These are phyloP conservation scores for Yponomeuta malinellus DNA, from an alignment of 2,888 invertebrate species.

Conservation along the genomic window DNA sequence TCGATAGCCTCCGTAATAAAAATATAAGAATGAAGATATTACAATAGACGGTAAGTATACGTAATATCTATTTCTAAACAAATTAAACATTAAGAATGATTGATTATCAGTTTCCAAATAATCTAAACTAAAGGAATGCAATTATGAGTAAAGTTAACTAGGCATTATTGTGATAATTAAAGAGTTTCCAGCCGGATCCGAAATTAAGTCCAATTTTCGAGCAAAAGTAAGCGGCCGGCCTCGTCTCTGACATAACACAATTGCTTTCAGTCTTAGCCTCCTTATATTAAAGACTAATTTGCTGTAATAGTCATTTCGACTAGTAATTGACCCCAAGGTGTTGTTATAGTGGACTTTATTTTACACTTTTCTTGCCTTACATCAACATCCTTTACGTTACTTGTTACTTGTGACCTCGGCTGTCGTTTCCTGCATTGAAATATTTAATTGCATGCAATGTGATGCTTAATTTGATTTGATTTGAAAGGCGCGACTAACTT, in stretches of 20 bases:
- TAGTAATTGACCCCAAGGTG: not conserved
- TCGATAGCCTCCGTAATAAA: too few relatives aligned
- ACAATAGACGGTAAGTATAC: too few relatives aligned
- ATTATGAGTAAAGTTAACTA: not conserved
- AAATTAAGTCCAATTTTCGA: conserved; percentile 32
- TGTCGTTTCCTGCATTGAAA: not conserved
- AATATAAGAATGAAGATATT: too few relatives aligned
- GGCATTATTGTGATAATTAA: not conserved
- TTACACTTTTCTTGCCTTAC: not conserved
- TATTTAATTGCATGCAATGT: not conserved
- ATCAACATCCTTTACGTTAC: not conserved
- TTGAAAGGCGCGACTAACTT: too few relatives aligned
- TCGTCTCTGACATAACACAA: conserved; percentile 28
- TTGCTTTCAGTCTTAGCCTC: not conserved
- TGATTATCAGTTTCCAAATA: not conserved
- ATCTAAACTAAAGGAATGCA: not conserved
- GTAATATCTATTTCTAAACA: too few relatives aligned
- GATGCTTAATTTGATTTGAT: not conserved
- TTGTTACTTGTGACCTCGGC: not conserved
- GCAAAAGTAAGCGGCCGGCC: conserved; percentile 50
- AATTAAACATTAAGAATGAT: not conserved
- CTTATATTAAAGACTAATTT: not conserved
- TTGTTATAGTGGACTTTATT: not conserved
- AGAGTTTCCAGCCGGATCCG: conserved; percentile 43
- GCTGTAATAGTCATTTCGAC: not conserved